Conservation (phyloP, 2,113 vertebrate genomes). For the Neofelis nebulosa region DNA sequence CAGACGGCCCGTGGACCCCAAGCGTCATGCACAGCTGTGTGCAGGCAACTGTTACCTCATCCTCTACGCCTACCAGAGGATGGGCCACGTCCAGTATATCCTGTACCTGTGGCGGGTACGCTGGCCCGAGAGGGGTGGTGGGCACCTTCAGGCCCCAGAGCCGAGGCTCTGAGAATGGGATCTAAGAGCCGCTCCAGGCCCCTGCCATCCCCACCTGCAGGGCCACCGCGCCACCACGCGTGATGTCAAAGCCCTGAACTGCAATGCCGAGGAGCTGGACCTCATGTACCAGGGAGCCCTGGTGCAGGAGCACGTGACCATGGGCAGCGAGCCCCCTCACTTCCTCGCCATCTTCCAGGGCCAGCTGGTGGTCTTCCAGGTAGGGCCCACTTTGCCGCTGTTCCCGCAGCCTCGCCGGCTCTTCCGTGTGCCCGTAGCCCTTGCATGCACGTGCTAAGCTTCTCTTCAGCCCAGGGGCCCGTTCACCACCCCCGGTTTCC, state of each 20-base stretch:
- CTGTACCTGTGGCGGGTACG: conserved; percentile 95
- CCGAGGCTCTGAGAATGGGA: background rate
- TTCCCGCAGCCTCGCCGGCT: background rate
- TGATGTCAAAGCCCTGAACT: conserved; percentile 85
- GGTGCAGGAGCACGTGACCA: conserved; percentile 88
- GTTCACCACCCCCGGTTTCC: background rate
- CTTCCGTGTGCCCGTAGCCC: background rate
- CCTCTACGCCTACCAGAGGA: conserved; percentile 89
- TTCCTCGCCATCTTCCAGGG: conserved; percentile 92
- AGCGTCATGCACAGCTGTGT: conserved; percentile 85
- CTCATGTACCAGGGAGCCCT: conserved; percentile 83
- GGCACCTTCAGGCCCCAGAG: background rate
- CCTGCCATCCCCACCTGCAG: conserved; percentile 73
- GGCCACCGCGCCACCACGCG: conserved; percentile 86
- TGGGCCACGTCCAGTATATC: conserved; percentile 84
- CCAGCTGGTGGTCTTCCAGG: conserved; percentile 91
- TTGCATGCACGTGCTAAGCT: rapidly evolving
- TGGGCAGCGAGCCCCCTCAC: conserved; percentile 92
- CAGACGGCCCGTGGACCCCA: conserved; percentile 83
- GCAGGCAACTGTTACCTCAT: conserved; percentile 92
- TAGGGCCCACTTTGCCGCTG: conserved; percentile 50
- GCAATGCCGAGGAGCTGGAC: conserved; percentile 88
- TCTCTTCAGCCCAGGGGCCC: background rate
- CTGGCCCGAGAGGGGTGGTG: rapidly evolving
- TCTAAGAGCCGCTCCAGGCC: background rate